Base-by-base conservation (phyloP, 2,797 vertebrate genomes). In the Propithecus perrieri region DNA sequence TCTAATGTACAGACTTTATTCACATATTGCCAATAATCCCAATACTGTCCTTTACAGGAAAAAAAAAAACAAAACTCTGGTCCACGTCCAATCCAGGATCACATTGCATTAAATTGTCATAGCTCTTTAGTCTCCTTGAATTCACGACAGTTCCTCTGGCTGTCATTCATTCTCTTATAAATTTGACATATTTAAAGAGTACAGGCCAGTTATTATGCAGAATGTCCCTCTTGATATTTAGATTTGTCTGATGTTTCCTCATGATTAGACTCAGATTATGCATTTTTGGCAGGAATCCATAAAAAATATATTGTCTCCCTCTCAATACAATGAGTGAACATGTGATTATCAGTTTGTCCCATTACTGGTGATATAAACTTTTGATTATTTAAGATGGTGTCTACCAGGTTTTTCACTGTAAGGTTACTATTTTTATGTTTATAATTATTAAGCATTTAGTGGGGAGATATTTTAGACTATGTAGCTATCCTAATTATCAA, bases 391-490 rank as follows among this genome's bases (percentile, higher is more conserved):
- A 91, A 85, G 53, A 80, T 57, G 38, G 43, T 46, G 1, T 86
- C 53, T 94, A 61, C n/a, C 78, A 94, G 38, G 33, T 24, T 87
- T 85, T 72, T 81, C 50, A 30, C 48, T 35, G n/a, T 84, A 76
- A 89, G 55, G 20, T 80, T 93, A 86, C 41, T 85, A 78, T 57
- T 97, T 97, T 94, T 81, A 69, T 7, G 33, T 72, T 78, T 92
- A 48, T 76, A 91, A 81, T 85, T 74, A 92, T 81, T 80, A 95
- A 83, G 74, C 6, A 41, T 67, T 86, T 86, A 69, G 35, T 55
- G n/a, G 76, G 10, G 33, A 69, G 38, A 80, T 61, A 92, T 12
- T 94, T 55, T 53, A 90, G 41, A 91, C 74, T 35, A 89, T 33
- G 26, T 30, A 85, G 53, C 38, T 63, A 84, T 50, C 24, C 55